Base-by-base conservation (phyloP, 92 coral and sea anemone species). In the Palythoa heliodiscus region DNA sequence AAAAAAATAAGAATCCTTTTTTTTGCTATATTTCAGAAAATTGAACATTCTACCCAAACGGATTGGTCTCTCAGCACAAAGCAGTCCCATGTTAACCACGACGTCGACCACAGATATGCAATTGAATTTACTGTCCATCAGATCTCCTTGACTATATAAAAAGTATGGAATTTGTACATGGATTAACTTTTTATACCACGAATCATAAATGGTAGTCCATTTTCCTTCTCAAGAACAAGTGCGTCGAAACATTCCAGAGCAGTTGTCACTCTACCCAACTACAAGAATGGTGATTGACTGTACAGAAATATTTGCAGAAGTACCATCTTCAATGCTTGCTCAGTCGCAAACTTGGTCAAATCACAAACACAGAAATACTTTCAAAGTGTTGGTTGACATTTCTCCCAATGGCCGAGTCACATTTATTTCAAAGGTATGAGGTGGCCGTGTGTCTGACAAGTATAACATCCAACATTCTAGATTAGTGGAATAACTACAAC, bases 391-490 rank as follows among this genome's bases (percentile, higher is more conserved):
- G 23, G 77, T 83, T 12, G 77, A 77, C 11, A 71, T 83, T 35
- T 64, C 86, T 16, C 86, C 86, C 2, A 82, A 82, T 82, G 86
- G 86, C 35, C 86, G 69, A 38, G 78, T 83, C 15, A 52, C 58
- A 20, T 24, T 68, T 83, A 67, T 47, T 72, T 68, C 76, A 70
- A 70, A 58, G 38, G 14, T 73, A 35, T 83, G 69, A 79, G 66
- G 23, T 70, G 69, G 87, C 2, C 13, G 85, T 25, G 85, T 70
- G 8, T 69, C 86, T 3, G 86, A 83, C 17, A 83, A 83, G 67
- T 60, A 60, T 40, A 57, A 68, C 7, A 71, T 54, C 6, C 47
- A 43, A 71, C 52, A 71, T 71, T 71, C 76, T 2, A 58, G 58
- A 20, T 48, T 73, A n/a, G 52, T 73, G 54, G 55, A 17, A 73